Base-by-base conservation (phyloP, 2,888 invertebrate species). In the Melanostoma mellinum region DNA sequence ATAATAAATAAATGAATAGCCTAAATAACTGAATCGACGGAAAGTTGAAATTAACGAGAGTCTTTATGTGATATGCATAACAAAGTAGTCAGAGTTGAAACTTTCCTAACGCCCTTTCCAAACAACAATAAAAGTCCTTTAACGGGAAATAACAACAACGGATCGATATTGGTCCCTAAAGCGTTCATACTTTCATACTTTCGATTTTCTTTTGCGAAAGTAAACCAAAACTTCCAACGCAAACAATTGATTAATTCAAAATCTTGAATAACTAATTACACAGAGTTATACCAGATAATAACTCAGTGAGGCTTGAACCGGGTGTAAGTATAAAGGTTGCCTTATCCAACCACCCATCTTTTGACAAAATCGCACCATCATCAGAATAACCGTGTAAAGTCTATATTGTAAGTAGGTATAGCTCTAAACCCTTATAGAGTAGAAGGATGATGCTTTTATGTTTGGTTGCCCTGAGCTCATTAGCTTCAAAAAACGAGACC, bases 241-340 rank as follows among this genome's bases (percentile, higher is more conserved):
- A 55, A 71, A 52, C 79, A 84, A 74, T 75, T 79, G 84, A 84
- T 84, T 84, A 79, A 79, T 79, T 60, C 60, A 63, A 79, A 84
- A 79, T 84, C 84, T 84, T 84, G 79, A 79, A 84, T 84, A 84
- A 84, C 84, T 84, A 79, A 84, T 84, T 79, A n/a, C n/a, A n/a
- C n/a, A n/a, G n/a, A n/a, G n/a, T n/a, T n/a, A n/a, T n/a, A 68
- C 36, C 55, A 40, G 55, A 60, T 74, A 36, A 79, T 84, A 69
- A 71, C 55, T 79, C 74, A 75, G 44, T 6, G 2, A 48, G 63
- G 67, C 32, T 20, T 8, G 33, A 55, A 60, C 6, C n/a, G 53
- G 50, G 30, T 30, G 73, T 58, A 42, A 40, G 30, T 30, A 68
- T 58, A 42, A 40, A 10, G 6, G 52, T 30, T 20, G 20, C 9